Conservation (phyloP, 2,888 invertebrate genomes). For the Diarsia dahlii region DNA sequence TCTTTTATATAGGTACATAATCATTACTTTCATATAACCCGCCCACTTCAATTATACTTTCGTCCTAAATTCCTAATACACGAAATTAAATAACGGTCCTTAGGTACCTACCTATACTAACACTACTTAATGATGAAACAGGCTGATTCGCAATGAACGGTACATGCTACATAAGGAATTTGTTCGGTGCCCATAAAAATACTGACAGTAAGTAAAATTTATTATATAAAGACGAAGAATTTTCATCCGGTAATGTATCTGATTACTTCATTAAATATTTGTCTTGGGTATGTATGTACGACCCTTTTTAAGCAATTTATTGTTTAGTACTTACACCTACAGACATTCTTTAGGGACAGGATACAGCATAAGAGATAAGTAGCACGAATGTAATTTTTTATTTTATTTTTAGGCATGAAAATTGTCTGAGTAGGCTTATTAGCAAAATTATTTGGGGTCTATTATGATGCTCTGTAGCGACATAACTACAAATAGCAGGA, state of each 20-base stretch:
- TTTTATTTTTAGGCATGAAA: neutral
- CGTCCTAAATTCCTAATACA: neutral
- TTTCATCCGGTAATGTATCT: conserved; percentile 36
- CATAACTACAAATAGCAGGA: neutral
- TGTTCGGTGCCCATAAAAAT: neutral
- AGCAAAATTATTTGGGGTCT: neutral
- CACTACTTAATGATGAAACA: conserved; percentile 1
- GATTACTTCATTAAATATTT: conserved; percentile 37
- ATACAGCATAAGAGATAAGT: conserved; percentile 11
- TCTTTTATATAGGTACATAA: neutral
- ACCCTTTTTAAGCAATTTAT: conserved; percentile 34
- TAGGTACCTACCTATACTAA: neutral
- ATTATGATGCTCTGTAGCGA: neutral
- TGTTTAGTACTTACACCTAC: conserved; percentile 25
- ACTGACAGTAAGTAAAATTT: conserved; percentile 46
- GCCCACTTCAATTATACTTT: neutral
- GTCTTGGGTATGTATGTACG: neutral
- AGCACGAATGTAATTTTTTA: conserved; percentile 5
- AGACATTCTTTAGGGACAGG: conserved; percentile 24
- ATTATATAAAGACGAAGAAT: conserved; percentile 23
- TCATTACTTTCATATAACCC: neutral
- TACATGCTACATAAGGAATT: neutral
- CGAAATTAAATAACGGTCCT: conserved; percentile 12
- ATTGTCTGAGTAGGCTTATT: neutral
- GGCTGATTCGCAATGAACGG: neutral